Conservation (phyloP, 2,113 vertebrate species). For the Eudorcas thomsonii region DNA sequence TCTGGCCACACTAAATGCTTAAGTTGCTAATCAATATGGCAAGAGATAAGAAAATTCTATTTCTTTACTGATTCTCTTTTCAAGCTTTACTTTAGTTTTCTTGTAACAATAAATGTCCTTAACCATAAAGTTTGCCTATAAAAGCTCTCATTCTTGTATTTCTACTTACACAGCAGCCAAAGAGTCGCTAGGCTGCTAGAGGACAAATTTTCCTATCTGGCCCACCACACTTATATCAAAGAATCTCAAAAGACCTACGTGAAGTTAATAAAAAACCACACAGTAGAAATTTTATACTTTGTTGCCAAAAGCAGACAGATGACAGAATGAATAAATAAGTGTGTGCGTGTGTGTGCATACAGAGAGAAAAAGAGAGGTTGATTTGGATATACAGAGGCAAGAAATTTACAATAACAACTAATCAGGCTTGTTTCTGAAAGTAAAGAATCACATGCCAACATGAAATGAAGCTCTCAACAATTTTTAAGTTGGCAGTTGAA, state of each 20-base stretch:
- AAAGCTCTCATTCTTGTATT: conserved; percentile 11
- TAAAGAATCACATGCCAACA: conserved; percentile 44
- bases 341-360: not conserved
- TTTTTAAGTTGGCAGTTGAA: conserved; percentile 22
- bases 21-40: not conserved
- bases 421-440: conserved; percentile 41
- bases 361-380: not conserved
- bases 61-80: conserved; percentile 17
- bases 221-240: conserved; percentile 26
- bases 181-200: not conserved
- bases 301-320: conserved; percentile 24
- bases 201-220: conserved; percentile 8
- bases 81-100: not conserved
- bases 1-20: not conserved
- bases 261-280: conserved; percentile 40
- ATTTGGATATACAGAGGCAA: not conserved
- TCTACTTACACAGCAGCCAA: not conserved
- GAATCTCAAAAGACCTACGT: conserved; percentile 34
- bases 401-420: not conserved
- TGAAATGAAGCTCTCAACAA: conserved; percentile 26
- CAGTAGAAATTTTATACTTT: conserved; percentile 18
- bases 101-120: not conserved
- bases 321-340: not conserved
- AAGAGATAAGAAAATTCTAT: not conserved
- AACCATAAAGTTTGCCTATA: not conserved